Conservation (phyloP, 2,888 invertebrate genomes). For the Dorcus hopei region DNA sequence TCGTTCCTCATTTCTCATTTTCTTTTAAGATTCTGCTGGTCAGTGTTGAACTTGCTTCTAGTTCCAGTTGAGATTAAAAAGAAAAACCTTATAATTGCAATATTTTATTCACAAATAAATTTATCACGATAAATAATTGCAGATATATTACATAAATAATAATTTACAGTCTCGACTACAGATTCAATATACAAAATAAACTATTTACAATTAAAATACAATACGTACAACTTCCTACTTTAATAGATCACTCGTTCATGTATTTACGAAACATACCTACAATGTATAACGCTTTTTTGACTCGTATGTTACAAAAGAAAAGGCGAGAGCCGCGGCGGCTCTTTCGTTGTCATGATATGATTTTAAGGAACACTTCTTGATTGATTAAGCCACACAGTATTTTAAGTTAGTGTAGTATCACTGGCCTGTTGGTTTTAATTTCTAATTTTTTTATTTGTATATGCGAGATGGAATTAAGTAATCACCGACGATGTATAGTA, state of each 20-base stretch:
- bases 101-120: slow-evolving; percentile 18
- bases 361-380: slow-evolving; percentile 25
- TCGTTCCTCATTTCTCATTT: no score
- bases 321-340: neutral
- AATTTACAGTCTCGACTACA: slow-evolving; percentile 22
- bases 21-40: no score
- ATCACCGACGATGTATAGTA: slow-evolving; percentile 71
- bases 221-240: slow-evolving; percentile 27
- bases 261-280: slow-evolving; percentile 7
- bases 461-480: slow-evolving; percentile 62
- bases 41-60: no score
- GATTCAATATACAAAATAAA: slow-evolving; percentile 29
- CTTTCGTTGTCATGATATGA: no score
- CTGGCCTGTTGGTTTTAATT: slow-evolving; percentile 8
- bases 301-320: slow-evolving; percentile 10
- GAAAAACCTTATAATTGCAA: neutral
- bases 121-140: slow-evolving; percentile 29
- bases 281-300: slow-evolving; percentile 3
- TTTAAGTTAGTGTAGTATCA: slow-evolving; percentile 7
- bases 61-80: neutral
- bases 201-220: slow-evolving; percentile 36
- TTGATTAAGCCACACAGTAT: no score
- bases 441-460: slow-evolving; percentile 21
- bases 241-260: slow-evolving; percentile 7
- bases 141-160: slow-evolving; percentile 30